phyloP scores from a whole-genome alignment of 1,140 invertebrate genomes.

The Antheraea pernyi region DNA sequence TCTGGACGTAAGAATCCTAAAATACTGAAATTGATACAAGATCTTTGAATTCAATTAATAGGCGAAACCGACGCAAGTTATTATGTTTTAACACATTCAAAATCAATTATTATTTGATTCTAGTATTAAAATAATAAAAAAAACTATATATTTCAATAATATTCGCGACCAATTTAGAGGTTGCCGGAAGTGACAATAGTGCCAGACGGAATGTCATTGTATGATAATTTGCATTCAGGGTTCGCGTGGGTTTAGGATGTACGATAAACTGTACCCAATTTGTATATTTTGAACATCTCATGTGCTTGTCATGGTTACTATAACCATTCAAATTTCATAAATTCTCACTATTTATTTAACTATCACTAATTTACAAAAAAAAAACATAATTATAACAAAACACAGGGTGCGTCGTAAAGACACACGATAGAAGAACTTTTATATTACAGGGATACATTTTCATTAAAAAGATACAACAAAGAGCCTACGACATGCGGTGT shows the following conservation, averaged over 20 bases:
- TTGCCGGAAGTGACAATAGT: background rate
- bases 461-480: no score
- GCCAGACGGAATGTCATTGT: constrained; percentile 39
- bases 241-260: constrained; percentile 29
- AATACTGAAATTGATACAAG: background rate
- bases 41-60: background rate
- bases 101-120: no score
- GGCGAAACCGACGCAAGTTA: no score
- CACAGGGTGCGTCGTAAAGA: no score
- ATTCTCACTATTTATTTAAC: background rate
- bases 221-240: constrained; percentile 32
- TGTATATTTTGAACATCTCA: background rate
- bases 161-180: background rate
- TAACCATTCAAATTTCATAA: background rate
- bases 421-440: no score
- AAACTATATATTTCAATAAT: background rate
- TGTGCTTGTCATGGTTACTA: background rate
- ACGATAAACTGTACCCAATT: constrained; percentile 18
- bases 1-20: no score
- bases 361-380: background rate
- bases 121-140: background rate
- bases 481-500: no score
- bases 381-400: no score
- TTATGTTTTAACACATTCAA: no score
- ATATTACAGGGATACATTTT: no score